These are phyloP conservation scores for Amblyornis subalaris DNA, from an alignment of 2,113 vertebrate genomes.

Conservation along the genomic window DNA sequence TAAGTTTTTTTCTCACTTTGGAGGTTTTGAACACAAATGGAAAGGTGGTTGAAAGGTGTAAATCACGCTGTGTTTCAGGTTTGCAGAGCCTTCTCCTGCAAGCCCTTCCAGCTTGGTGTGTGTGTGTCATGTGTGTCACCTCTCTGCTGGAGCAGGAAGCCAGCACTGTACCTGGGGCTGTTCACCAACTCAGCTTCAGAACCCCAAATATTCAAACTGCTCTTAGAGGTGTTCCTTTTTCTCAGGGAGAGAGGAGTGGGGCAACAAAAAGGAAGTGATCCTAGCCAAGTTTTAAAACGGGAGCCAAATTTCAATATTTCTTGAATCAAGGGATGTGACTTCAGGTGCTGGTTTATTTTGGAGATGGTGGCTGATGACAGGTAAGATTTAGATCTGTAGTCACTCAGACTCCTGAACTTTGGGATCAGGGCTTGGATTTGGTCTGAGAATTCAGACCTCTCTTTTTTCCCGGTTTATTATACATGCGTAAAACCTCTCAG, in stretches of 20 bases:
- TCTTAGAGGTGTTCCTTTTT: background rate
- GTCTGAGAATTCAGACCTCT: background rate
- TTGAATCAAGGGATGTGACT: background rate
- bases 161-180: background rate
- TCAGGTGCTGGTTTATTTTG: background rate
- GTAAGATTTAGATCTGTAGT: background rate
- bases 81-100: background rate
- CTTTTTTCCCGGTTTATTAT: background rate
- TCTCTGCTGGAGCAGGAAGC: background rate
- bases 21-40: background rate
- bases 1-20: background rate
- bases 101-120: rapidly evolving
- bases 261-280: background rate
- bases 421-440: background rate
- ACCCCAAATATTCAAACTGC: background rate
- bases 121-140: rapidly evolving
- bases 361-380: background rate
- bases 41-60: background rate
- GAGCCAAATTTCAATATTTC: background rate
- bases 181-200: background rate
- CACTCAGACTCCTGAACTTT: background rate
- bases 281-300: background rate
- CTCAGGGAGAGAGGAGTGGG: rapidly evolving
- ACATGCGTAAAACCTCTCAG: background rate
- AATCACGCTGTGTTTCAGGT: background rate